These are phyloP conservation scores for Syngnathus floridae DNA, from an alignment of 2,113 vertebrate species.

Conservation along the genomic window DNA sequence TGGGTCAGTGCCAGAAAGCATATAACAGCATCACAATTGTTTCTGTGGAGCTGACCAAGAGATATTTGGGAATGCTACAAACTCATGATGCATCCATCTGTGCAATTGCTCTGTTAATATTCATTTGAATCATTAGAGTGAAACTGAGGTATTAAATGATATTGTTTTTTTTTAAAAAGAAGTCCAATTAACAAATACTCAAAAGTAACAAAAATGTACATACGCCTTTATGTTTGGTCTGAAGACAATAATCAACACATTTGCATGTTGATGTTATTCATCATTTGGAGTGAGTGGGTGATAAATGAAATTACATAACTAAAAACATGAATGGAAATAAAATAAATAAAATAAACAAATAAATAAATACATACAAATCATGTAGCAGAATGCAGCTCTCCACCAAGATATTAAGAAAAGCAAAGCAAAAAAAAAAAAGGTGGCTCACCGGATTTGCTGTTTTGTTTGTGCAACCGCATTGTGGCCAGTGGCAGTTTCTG, in stretches of 20 bases:
- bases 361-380: background rate
- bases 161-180: background rate
- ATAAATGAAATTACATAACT: too few relatives aligned
- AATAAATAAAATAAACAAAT: too few relatives aligned
- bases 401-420: too few relatives aligned
- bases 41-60: conserved; percentile 41
- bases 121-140: background rate
- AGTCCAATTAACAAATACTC: background rate
- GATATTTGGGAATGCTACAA: conserved; percentile 16
- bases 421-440: too few relatives aligned
- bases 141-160: background rate
- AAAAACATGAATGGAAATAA: too few relatives aligned
- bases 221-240: background rate
- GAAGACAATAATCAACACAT: background rate
- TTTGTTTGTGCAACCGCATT: too few relatives aligned
- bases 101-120: background rate
- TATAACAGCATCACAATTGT: conserved; percentile 16
- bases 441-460: too few relatives aligned
- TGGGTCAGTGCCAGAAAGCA: conserved; percentile 59
- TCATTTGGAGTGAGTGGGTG: too few relatives aligned
- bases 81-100: conserved; percentile 27
- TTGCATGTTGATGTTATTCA: background rate
- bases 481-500: too few relatives aligned
- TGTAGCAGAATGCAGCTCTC: too few relatives aligned
- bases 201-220: background rate